phyloP scores from a whole-genome alignment of 92 coral and sea anemone genomes.

The Siderastrea siderea region DNA sequence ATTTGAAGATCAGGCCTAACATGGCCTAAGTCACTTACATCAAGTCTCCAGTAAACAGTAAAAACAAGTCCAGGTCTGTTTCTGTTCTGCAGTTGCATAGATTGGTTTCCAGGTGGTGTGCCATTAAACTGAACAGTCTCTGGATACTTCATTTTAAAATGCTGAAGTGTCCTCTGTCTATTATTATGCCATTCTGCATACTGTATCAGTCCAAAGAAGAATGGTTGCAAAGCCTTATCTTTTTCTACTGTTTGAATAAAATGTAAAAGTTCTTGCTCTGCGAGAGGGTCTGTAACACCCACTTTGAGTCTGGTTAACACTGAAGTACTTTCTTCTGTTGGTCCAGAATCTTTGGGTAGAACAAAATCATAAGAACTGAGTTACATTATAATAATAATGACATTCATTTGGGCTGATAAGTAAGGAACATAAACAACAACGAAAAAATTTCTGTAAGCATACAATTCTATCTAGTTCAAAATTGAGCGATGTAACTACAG shows the following conservation, averaged over 20 bases:
- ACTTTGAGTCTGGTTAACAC: slow-evolving; percentile 58
- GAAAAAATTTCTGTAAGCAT: no score
- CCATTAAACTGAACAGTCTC: slow-evolving; percentile 62
- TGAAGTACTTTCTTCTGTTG: slow-evolving; percentile 41
- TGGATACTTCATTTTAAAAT: slow-evolving; percentile 85
- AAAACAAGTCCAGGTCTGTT: slow-evolving; percentile 64
- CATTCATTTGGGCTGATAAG: no score
- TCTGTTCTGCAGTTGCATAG: slow-evolving; percentile 73
- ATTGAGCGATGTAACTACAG: no score
- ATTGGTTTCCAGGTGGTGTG: slow-evolving; percentile 58
- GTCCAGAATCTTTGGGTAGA: slow-evolving; percentile 35
- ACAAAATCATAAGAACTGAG: not conserved
- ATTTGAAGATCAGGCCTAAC: slow-evolving; percentile 78
- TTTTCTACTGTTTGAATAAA: slow-evolving; percentile 59
- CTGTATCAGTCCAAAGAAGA: slow-evolving; percentile 73
- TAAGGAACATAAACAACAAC: no score
- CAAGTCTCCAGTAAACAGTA: slow-evolving; percentile 79
- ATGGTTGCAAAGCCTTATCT: slow-evolving; percentile 79
- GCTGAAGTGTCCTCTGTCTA: slow-evolving; percentile 81
- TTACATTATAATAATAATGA: no score
- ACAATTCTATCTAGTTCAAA: no score
- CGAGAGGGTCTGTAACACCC: slow-evolving; percentile 54
- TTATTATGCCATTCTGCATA: slow-evolving; percentile 79
- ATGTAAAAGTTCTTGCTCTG: slow-evolving; percentile 72
- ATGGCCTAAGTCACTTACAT: slow-evolving; percentile 50